These are phyloP conservation scores for Nematolebias whitei DNA, from an alignment of 2,113 vertebrate species.

Conservation along the genomic window DNA sequence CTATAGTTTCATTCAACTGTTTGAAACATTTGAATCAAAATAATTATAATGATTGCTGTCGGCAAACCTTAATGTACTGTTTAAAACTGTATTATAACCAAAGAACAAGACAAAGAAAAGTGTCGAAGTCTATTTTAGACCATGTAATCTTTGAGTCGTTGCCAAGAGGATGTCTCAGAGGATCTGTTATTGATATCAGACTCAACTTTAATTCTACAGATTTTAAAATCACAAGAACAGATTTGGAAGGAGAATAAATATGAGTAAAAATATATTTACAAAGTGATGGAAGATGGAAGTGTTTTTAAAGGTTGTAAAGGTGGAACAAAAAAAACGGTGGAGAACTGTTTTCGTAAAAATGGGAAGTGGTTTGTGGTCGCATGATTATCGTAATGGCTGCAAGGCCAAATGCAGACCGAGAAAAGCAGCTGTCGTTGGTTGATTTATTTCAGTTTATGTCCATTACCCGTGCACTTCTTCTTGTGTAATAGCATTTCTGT, in stretches of 20 bases:
- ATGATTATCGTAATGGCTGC: slow-evolving; percentile 34
- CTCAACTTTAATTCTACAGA: not conserved
- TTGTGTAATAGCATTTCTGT: slow-evolving; percentile 14
- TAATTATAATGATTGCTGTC: too few relatives aligned
- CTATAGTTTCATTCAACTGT: too few relatives aligned
- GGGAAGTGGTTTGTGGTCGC: slow-evolving; percentile 51
- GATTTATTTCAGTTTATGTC: not conserved
- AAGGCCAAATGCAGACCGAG: slow-evolving; percentile 6
- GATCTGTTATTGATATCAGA: too few relatives aligned
- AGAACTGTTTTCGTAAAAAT: slow-evolving; percentile 34
- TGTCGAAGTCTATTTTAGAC: too few relatives aligned
- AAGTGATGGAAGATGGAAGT: not conserved
- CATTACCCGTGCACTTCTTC: too few relatives aligned
- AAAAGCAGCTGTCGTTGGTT: slow-evolving; percentile 1
- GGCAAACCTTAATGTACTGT: too few relatives aligned
- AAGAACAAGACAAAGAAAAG: too few relatives aligned
- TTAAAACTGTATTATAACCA: too few relatives aligned
- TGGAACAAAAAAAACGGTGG: slow-evolving; percentile 37
- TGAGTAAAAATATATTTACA: too few relatives aligned
- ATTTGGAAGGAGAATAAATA: not conserved
- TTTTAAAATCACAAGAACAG: not conserved
- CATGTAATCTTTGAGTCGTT: not conserved
- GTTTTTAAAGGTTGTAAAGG: slow-evolving; percentile 17
- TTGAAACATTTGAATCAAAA: too few relatives aligned
- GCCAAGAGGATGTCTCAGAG: too few relatives aligned